Conservation (phyloP, 2,888 invertebrate species). For the Oxytorus armatus region DNA sequence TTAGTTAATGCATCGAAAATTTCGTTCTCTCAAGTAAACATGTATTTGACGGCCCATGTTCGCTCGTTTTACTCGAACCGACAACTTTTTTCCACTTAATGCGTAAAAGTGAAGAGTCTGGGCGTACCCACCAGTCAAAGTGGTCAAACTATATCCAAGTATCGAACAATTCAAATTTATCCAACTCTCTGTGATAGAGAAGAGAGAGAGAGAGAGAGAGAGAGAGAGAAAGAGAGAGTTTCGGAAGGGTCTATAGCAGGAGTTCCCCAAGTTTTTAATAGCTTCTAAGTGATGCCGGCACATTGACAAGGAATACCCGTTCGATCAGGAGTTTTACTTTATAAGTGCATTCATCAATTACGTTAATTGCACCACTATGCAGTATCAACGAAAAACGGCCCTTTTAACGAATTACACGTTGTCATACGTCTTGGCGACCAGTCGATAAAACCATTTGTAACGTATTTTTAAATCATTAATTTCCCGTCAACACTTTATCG, state of each 20-base stretch:
- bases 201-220: slow-evolving; percentile 7
- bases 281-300: slow-evolving; percentile 21
- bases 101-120: slow-evolving; percentile 27
- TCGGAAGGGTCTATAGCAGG: slow-evolving; percentile 7
- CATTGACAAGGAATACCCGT: slow-evolving; percentile 32
- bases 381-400: slow-evolving; percentile 26
- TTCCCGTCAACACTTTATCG: background rate
- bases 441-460: slow-evolving; percentile 6
- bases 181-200: slow-evolving; percentile 41
- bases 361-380: slow-evolving; percentile 55
- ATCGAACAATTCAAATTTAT: slow-evolving; percentile 55
- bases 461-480: slow-evolving; percentile 8
- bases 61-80: no score
- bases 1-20: no score
- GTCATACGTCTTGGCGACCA: slow-evolving; percentile 15
- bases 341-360: slow-evolving; percentile 55
- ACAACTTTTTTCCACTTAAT: no score
- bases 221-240: slow-evolving; percentile 13
- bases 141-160: slow-evolving; percentile 46
- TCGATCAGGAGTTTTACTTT: slow-evolving; percentile 32
- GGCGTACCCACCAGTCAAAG: slow-evolving; percentile 33
- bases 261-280: slow-evolving; percentile 62
- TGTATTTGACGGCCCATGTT: slow-evolving; percentile 6
- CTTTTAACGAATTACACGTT: slow-evolving; percentile 47
- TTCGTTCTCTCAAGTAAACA: slow-evolving; percentile 30